Base-by-base conservation (phyloP, 2,113 vertebrate species). In the Dipodomys spectabilis region DNA sequence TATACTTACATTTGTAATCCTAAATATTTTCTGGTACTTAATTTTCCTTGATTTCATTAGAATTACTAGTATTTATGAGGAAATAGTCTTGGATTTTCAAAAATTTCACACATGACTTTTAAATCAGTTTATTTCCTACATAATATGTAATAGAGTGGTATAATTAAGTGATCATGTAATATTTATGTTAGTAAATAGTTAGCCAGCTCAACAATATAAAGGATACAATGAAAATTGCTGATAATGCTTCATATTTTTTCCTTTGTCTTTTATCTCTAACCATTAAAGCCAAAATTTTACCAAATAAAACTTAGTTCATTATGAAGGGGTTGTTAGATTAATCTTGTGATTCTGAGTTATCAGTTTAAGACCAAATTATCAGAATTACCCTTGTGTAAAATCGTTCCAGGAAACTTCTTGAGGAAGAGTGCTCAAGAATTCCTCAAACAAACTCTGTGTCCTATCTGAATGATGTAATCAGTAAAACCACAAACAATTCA, bases 161-260 rank as follows among this genome's bases (percentile, higher is more conserved):
- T 81, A 60, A 68, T 82, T 79, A 85, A 62, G 16, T 8, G 82
- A 69, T 11, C 82, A 45, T 77, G 65, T 69, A 32, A 71, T 83
- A 30, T 82, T 62, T 88, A 67, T 90, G 39, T 74, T 88, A 87
- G 45, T 60, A 80, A 92, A 39, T 90, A n/a, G 27, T 80, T 95
- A 84, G 30, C 20, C 3, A 28, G 49, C 15, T 57, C 16, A 86
- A 65, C 4, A 73, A 9, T 39, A 11, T 86, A 86, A 88, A 75
- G 1, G 20, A 77, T 49, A 9, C 75, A 72, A 68, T 82, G 8
- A 79, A 86, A 92, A 81, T 87, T 92, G 49, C 44, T 88, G 35
- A 44, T 16, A 64, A 84, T 78, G 64, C 19, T 94, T 94, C 82
- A 6, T 27, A 64, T 45, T 73, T 80, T n/a, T 78, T 71, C n/a